These are phyloP conservation scores for Athalia circularis DNA, from an alignment of 2,888 invertebrate genomes.

Conservation along the genomic window DNA sequence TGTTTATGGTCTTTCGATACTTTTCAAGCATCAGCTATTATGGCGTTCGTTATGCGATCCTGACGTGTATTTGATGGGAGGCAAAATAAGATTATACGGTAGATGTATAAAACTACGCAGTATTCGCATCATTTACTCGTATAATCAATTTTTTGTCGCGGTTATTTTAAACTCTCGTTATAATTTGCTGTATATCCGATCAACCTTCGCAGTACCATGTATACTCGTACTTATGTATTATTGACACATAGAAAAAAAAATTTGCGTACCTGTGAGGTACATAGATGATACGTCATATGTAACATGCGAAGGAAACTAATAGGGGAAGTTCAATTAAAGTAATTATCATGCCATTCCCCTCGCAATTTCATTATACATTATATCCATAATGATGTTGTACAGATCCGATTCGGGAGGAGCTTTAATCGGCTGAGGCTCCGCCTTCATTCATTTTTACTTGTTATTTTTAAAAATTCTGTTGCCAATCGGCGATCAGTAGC, in stretches of 20 bases:
- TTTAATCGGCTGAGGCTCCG: no score
- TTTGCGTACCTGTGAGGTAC: no score
- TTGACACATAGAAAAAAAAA: no score
- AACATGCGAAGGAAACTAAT: constrained; percentile 14
- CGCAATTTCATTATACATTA: constrained; percentile 36
- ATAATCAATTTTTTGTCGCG: neutral
- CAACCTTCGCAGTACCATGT: constrained; percentile 5
- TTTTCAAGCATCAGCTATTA: no score
- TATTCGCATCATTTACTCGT: neutral
- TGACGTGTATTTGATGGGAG: no score
- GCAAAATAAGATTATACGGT: no score
- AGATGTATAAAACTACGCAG: neutral
- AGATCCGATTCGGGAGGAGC: no score
- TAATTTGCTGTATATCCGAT: constrained; percentile 30
- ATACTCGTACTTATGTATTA: constrained; percentile 9
- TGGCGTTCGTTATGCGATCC: no score
- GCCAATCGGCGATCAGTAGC: no score
- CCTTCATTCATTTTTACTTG: no score
- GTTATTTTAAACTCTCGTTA: constrained; percentile 21
- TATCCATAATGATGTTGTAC: neutral
- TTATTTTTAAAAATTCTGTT: no score
- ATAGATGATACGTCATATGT: neutral
- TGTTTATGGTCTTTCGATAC: no score
- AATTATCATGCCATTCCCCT: constrained; percentile 29
- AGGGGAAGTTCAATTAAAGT: constrained; percentile 24